Percentiles rank a stretch among this genome's conserved stretches.
These are phyloP conservation scores for Acipenser transmontanus DNA, from an alignment of 2,797 vertebrate genomes.

Conservation along the genomic window DNA sequence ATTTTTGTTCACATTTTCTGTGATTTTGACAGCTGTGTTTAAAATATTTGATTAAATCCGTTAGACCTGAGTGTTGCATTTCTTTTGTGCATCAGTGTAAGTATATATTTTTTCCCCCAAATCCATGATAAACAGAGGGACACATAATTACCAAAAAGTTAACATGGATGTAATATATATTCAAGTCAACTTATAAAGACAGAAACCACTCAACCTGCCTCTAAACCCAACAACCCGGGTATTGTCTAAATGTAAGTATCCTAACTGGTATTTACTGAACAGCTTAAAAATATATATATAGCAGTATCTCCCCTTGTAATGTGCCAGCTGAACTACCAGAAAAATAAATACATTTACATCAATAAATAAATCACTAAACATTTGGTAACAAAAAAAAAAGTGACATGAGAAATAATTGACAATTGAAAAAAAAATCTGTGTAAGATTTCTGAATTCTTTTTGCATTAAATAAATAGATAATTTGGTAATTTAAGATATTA, in stretches of 20 bases:
- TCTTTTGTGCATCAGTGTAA: too few species aligned
- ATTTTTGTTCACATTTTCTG: too few species aligned
- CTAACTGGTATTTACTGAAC: slow-evolving; percentile 56
- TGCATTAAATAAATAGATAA: slow-evolving; percentile 40
- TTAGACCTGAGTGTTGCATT: too few species aligned
- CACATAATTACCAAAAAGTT: background rate
- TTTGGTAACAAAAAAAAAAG: slow-evolving; percentile 33
- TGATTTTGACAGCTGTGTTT: too few species aligned
- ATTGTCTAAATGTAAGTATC: slow-evolving; percentile 37
- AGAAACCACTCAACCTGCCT: slow-evolving; percentile 20
- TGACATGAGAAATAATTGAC: slow-evolving; percentile 3
- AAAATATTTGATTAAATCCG: too few species aligned
- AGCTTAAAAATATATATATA: slow-evolving; percentile 56
- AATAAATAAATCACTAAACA: slow-evolving; percentile 31
- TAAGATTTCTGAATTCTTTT: slow-evolving; percentile 22
- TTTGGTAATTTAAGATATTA: slow-evolving; percentile 38
- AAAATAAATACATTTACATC: slow-evolving; percentile 26
- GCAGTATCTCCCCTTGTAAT: slow-evolving; percentile 28
- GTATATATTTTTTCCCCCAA: too few species aligned
- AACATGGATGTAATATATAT: slow-evolving; percentile 2
- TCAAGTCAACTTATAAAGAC: slow-evolving; percentile 9
- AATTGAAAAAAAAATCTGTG: too few species aligned
- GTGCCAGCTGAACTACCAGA: slow-evolving; percentile 28
- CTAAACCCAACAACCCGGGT: slow-evolving; percentile 25
- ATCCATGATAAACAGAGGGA: too few species aligned